phyloP scores from a whole-genome alignment of 2,113 vertebrate species.

The Albula glossodonta region DNA sequence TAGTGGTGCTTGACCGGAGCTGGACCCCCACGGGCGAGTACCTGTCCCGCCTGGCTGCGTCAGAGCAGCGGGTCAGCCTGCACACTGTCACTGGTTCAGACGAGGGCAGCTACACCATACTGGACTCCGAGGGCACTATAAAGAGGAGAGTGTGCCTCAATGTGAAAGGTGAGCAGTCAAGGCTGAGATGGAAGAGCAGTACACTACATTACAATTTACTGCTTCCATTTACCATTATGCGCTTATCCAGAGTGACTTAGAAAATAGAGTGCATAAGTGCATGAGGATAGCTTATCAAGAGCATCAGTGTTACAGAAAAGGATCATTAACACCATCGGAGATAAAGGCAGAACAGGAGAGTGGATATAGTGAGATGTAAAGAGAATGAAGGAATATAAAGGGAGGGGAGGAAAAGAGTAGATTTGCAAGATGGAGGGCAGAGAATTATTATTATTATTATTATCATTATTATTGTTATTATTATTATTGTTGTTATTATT shows the following conservation, averaged over 20 bases:
- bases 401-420: too few species aligned
- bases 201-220: neutral
- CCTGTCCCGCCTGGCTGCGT: conserved; percentile 50
- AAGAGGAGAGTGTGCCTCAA: conserved; percentile 68
- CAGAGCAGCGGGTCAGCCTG: conserved; percentile 47
- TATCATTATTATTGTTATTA: too few species aligned
- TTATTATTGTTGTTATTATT: too few species aligned
- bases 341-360: neutral
- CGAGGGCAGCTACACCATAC: conserved; percentile 70
- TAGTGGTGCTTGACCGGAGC: conserved; percentile 48
- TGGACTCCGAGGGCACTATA: conserved; percentile 42
- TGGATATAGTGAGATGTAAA: too few species aligned
- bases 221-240: neutral
- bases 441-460: too few species aligned
- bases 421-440: too few species aligned
- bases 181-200: neutral
- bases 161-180: conserved; percentile 63
- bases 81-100: conserved; percentile 55
- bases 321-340: neutral
- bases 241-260: neutral
- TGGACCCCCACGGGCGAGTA: conserved; percentile 41
- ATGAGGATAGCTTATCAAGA: neutral
- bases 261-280: neutral
- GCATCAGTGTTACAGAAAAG: neutral
- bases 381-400: too few species aligned